These are phyloP conservation scores for Forbesichthys papilliferus DNA, from an alignment of 2,113 vertebrate species.

Conservation along the genomic window DNA sequence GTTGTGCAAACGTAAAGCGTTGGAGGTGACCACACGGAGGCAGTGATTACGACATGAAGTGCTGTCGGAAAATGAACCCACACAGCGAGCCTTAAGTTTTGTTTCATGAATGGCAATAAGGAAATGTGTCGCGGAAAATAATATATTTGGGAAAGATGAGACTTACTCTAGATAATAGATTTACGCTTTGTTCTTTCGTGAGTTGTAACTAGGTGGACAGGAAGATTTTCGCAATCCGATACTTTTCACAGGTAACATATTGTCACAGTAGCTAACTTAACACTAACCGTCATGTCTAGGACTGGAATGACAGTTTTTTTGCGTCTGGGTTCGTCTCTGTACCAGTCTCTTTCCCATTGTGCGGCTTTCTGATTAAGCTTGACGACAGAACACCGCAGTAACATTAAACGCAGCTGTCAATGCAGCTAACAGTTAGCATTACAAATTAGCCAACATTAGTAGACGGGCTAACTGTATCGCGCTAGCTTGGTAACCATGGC, in stretches of 20 bases:
- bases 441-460: constrained; percentile 10
- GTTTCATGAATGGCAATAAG: background rate
- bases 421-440: constrained; percentile 27
- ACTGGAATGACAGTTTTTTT: constrained; percentile 29
- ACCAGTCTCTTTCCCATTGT: constrained; percentile 5
- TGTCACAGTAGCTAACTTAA: constrained; percentile 36
- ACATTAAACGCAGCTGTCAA: constrained; percentile 34
- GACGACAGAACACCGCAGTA: constrained; percentile 13
- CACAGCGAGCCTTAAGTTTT: background rate
- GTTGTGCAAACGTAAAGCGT: too few species aligned
- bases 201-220: background rate
- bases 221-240: background rate
- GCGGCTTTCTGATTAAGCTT: constrained; percentile 35
- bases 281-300: constrained; percentile 55
- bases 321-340: constrained; percentile 38
- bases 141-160: background rate
- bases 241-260: constrained; percentile 31
- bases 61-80: background rate
- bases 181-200: too few species aligned
- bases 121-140: background rate
- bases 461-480: constrained; percentile 24
- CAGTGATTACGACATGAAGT: background rate
- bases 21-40: background rate
- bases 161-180: background rate
- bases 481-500: constrained; percentile 65